Percentiles rank a stretch among this genome's conserved stretches.
Evolutionary conservation across 2,797 vertebrate genomes (phyloP).

Genomic region (Philypnodon macrostomus): DNA sequence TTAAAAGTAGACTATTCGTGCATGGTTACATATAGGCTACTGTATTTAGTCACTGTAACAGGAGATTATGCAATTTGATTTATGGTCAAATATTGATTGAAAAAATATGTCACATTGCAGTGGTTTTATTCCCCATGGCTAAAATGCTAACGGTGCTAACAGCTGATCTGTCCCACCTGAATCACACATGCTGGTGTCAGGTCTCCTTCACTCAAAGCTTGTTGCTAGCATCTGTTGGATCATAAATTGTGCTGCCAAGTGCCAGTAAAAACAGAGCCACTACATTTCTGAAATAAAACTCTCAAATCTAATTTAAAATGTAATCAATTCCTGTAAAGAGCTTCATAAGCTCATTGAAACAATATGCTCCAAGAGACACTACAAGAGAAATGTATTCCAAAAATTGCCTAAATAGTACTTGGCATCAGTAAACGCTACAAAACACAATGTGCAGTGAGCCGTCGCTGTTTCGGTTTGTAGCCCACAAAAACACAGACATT

Average conservation of each 20-base stretch:
- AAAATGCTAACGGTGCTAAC: constrained; percentile 18
- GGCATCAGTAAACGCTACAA: background rate
- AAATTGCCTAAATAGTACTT: background rate
- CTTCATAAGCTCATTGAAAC: background rate
- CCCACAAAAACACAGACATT: constrained; percentile 41
- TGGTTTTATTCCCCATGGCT: constrained; percentile 8
- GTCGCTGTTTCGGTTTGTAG: constrained; percentile 48
- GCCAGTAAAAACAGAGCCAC: constrained; percentile 22
- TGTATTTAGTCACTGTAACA: no score
- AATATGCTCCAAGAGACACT: background rate
- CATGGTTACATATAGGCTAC: no score
- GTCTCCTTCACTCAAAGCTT: constrained; percentile 42
- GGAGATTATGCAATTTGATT: no score
- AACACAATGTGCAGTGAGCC: constrained; percentile 21
- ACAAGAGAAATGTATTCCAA: no score
- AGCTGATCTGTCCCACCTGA: constrained; percentile 23
- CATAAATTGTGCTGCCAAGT: constrained; percentile 45
- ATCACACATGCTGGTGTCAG: constrained; percentile 56
- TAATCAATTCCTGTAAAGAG: constrained; percentile 4
- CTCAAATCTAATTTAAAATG: background rate
- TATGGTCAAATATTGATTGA: no score
- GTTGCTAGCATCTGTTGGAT: constrained; percentile 52
- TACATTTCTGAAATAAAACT: constrained; percentile 9
- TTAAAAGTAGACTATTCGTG: no score
- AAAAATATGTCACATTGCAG: background rate